These are phyloP conservation scores for Phasianus colchicus DNA, from an alignment of 2,113 vertebrate species.

Conservation along the genomic window DNA sequence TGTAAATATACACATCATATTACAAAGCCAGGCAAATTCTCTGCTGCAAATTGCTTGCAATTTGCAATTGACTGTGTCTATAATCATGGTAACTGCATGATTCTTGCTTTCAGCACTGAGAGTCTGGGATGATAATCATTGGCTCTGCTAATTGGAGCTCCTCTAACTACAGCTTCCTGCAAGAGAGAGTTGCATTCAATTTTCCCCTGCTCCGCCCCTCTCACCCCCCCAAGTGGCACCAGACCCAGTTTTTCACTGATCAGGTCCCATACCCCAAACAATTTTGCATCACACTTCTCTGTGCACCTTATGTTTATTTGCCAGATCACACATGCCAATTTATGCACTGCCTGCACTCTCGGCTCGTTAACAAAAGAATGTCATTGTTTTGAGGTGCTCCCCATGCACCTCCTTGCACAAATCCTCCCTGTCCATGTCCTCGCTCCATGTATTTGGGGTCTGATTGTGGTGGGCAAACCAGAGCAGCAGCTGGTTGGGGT, in stretches of 20 bases:
- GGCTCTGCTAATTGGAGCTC: not conserved
- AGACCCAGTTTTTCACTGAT: not conserved
- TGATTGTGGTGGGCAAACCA: not conserved
- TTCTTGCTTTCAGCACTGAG: not conserved
- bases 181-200: not conserved
- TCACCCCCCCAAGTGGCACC: no score
- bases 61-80: not conserved
- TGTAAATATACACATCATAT: not conserved
- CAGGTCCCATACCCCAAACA: not conserved
- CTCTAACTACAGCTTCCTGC: not conserved
- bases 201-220: not conserved
- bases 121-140: not conserved
- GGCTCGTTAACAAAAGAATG: not conserved
- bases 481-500: not conserved
- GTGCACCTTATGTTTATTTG: no score
- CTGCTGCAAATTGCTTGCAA: not conserved
- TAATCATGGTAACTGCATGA: not conserved
- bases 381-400: not conserved
- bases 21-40: not conserved
- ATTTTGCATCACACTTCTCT: not conserved
- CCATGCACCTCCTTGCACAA: not conserved
- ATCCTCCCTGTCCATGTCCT: fast-evolving
- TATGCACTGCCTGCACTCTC: not conserved
- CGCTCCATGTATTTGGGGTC: not conserved
- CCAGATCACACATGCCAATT: fast-evolving